Evolutionary conservation across 2,888 invertebrate species (phyloP).

Genomic region (Eumerus sabulonum): DNA sequence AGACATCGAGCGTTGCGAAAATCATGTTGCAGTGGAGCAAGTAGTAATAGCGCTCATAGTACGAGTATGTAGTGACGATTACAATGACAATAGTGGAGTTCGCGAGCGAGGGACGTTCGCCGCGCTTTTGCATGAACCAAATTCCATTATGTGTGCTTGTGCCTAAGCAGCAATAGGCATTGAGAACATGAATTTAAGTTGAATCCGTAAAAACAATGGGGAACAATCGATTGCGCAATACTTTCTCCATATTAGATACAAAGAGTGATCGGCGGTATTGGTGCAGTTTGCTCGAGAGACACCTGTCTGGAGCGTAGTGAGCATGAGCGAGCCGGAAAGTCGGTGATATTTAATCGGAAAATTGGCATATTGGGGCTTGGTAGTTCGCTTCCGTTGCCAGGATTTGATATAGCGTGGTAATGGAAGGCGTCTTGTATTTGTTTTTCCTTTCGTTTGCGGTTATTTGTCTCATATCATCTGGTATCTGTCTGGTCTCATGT

Average conservation of each 20-base stretch:
- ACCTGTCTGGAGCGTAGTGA: slow-evolving; percentile 9
- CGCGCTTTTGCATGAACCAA: slow-evolving; percentile 43
- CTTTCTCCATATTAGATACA: slow-evolving; percentile 52
- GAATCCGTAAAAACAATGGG: slow-evolving; percentile 33
- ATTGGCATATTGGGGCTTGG: slow-evolving; percentile 7
- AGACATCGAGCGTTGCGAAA: slow-evolving; percentile 55
- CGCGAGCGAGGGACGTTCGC: slow-evolving; percentile 5
- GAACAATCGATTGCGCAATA: slow-evolving; percentile 50
- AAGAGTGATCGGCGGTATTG: slow-evolving; percentile 38
- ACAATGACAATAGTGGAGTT: slow-evolving; percentile 7
- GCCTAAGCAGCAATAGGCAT: not conserved
- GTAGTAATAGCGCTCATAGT: slow-evolving; percentile 52
- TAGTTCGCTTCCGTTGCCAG: slow-evolving; percentile 16
- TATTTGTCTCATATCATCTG: too few species aligned
- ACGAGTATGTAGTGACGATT: slow-evolving; percentile 2
- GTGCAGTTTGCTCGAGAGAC: slow-evolving; percentile 16
- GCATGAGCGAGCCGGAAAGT: not conserved
- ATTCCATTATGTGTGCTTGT: slow-evolving; percentile 34
- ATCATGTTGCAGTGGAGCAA: slow-evolving; percentile 52
- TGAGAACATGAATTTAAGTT: slow-evolving; percentile 42
- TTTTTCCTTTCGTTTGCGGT: too few species aligned
- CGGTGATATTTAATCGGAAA: not conserved
- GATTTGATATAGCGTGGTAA: not conserved
- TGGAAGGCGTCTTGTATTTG: too few species aligned
- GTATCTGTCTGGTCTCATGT: too few species aligned